Base-by-base conservation (phyloP, 2,797 vertebrate species). In the Picus viridis region DNA sequence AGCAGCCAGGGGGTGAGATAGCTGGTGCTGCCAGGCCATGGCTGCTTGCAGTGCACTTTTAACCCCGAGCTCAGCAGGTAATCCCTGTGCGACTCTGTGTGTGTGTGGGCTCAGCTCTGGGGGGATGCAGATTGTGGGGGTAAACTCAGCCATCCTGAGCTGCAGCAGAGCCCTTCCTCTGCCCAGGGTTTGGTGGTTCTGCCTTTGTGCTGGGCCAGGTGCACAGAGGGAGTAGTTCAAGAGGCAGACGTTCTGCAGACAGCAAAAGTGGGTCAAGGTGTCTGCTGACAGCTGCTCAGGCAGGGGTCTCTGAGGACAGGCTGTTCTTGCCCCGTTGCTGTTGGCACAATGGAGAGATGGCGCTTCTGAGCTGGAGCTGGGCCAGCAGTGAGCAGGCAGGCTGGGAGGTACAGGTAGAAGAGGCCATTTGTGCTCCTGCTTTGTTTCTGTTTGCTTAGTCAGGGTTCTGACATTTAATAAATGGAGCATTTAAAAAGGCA, bases 261-360 rank as follows among this genome's bases (percentile, higher is more conserved):
- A 1, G 85, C 78, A 82, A 49, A 94, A 95, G 18, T 92, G 88
- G 92, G 90, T 91, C 92, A 89, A 94, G 85, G 94, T 91, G 85
- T 91, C 88, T 91, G 75, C 85, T 74, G 54, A 56, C 70, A 64
- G 92, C 71, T 51, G 45, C 45, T 43, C 9, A 76, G 75, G 17
- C 47, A 34, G 19, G 70, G 79, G 63, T 47, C 79, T 78, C 90
- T 71, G 63, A 78, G 90, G 90, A 84, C 6, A 9, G 2, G 17
- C 78, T 94, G 71, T 81, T 92, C 92, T 91, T 84, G 68, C 71
- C 63, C 79, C 17, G 9, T 57, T 86, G 70, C 73, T 83, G 63
- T 75, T 70, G 84, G 88, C 15, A 77, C 36, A 61, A 61, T 22
- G 67, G 63, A 56, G 45, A 51, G 39, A 74, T 29, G 59, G 32